A percentile compares a stretch with the other conserved stretches of the same genome.
Conservation (phyloP, 2,888 invertebrate species). For the Galerucella pusilla region DNA sequence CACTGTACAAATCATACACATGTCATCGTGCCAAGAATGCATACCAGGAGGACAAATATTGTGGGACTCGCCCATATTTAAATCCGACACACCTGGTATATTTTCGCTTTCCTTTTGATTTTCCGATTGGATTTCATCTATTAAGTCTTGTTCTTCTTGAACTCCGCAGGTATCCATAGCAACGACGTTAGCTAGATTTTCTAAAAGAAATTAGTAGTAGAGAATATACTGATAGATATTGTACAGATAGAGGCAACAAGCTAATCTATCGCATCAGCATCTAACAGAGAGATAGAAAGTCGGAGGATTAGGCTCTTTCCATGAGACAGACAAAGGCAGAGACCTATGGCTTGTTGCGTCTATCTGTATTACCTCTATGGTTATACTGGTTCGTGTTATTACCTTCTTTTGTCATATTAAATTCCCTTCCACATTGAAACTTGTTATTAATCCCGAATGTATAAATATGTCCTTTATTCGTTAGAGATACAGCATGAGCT, state of each 20-base stretch:
- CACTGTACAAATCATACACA: constrained; percentile 89
- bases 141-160: constrained; percentile 66
- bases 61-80: constrained; percentile 56
- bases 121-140: constrained; percentile 68
- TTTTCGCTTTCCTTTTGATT: constrained; percentile 69
- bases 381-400: constrained; percentile 49
- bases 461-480: constrained; percentile 88
- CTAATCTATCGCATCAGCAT: no score
- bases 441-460: constrained; percentile 98
- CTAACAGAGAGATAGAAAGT: no score
- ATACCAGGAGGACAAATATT: constrained; percentile 74
- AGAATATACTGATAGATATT: constrained; percentile 44
- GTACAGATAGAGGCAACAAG: no score
- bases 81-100: constrained; percentile 63
- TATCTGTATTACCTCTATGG: no score
- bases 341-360: no score
- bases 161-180: constrained; percentile 71
- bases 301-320: no score
- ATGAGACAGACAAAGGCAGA: no score
- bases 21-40: constrained; percentile 84
- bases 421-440: constrained; percentile 95
- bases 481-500: constrained; percentile 93
- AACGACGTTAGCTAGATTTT: constrained; percentile 54
- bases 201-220: constrained; percentile 34
- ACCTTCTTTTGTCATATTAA: constrained; percentile 72